A percentile compares a stretch with the other conserved stretches of the same genome.
Conservation (phyloP, 2,888 invertebrate species). For the Marronus borbonicus region DNA sequence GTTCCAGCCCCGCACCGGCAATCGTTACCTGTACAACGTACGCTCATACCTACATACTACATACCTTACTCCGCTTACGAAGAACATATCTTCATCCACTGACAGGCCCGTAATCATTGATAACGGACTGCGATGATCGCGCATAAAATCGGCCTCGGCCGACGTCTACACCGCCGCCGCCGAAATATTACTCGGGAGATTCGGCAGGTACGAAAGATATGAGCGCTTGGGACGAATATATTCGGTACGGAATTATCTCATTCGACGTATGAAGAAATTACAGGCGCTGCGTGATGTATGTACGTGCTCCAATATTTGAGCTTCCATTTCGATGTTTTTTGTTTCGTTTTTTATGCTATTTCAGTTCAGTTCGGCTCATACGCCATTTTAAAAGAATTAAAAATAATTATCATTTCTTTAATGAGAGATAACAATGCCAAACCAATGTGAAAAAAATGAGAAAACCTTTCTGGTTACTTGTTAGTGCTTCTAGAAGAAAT, state of each 20-base stretch:
- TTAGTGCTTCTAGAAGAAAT: no score
- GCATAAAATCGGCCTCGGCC: constrained; percentile 62
- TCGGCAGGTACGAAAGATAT: constrained; percentile 62
- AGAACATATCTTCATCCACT: constrained; percentile 54
- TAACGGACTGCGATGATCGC: constrained; percentile 64
- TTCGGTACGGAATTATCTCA: constrained; percentile 48
- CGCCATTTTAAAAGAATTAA: no score
- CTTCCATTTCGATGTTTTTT: no score
- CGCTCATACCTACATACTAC: not conserved
- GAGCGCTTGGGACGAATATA: constrained; percentile 58
- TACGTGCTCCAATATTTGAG: not conserved
- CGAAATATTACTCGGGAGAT: constrained; percentile 68
- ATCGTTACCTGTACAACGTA: not conserved
- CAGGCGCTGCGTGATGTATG: constrained; percentile 28
- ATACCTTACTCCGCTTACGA: constrained; percentile 2
- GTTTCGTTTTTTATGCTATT: no score
- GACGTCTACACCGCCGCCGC: constrained; percentile 63
- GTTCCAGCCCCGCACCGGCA: not conserved
- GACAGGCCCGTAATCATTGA: constrained; percentile 67
- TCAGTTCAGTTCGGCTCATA: no score
- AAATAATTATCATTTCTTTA: no score
- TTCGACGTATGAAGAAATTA: constrained; percentile 30
- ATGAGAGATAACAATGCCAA: no score
- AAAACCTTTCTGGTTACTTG: no score
- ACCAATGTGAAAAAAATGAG: no score